Evolutionary conservation across 1,140 invertebrate genomes (phyloP), one percentile per base, ranked within the genome.

Genomic region (Micrasema minimum): DNA sequence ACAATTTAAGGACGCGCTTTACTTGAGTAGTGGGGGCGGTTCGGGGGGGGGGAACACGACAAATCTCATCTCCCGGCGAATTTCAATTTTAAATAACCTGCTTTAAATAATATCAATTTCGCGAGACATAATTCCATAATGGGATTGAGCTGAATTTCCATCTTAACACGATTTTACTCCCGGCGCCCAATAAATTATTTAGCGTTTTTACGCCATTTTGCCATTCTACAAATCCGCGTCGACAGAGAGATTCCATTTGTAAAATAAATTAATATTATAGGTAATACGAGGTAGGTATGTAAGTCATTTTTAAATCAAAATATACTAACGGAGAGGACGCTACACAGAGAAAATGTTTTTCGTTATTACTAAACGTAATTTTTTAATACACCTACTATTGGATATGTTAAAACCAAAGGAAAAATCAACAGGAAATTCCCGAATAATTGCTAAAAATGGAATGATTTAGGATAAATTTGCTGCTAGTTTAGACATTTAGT

Each of bases 31-130:
- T 31, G 7, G 26, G 26, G 46, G 11, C 3, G 16, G 46, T 48
- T 7, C 20, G 10, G 2, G 16, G 10, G 46, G 5, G 46, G 20
- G 16, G 16, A 2, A n/a, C 18, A 53, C n/a, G 50, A 53, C 50
- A 35, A 53, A 53, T 53, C 50, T 53, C 50, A n/a, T n/a, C n/a
- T 26, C 23, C 16, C n/a, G 50, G 26, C 23, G 50, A 10, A 53
- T 53, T 53, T 53, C 50, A 53, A 53, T 53, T 53, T 48, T 48
- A 53, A 48, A 48, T 48, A 26, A 53, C 50, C 50, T 53, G 20
- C 20, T 53, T n/a, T 53, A 23, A 53, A 31, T 31, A 53, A 53
- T 53, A 26, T 22, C 50, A 53, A 53, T 53, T 53, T 53, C 12
- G n/a, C 11, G 23, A 48, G 20, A n/a, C 46, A n/a, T 20, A 48